phyloP scores from a whole-genome alignment of 2,797 vertebrate genomes.

The Potorous gilbertii region DNA sequence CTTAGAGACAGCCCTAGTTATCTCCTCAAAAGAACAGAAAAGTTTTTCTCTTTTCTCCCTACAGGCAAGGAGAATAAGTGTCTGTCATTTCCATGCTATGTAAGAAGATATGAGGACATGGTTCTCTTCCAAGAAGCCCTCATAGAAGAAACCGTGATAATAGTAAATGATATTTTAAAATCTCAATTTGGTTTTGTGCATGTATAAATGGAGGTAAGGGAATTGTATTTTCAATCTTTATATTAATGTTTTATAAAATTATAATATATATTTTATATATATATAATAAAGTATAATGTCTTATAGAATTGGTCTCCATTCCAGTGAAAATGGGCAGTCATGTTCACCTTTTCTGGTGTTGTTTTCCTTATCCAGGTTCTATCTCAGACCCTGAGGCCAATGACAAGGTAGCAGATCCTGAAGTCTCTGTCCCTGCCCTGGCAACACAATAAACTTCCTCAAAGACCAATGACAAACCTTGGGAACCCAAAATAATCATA shows the following conservation, averaged over 20 bases:
- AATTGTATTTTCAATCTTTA: not conserved
- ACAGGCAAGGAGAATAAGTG: not conserved
- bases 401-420: not conserved
- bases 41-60: not conserved
- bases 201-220: not conserved
- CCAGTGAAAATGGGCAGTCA: not conserved
- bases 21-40: not conserved
- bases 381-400: not conserved
- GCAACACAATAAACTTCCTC: not conserved
- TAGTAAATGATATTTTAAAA: not conserved
- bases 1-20: not conserved
- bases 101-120: not conserved
- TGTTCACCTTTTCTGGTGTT: not conserved
- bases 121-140: not conserved
- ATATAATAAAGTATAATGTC: too few relatives aligned
- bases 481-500: not conserved
- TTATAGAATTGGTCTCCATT: not conserved
- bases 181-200: not conserved
- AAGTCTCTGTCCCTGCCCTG: not conserved
- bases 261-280: too few relatives aligned
- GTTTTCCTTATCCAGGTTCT: not conserved
- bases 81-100: not conserved
- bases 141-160: not conserved
- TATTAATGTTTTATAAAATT: too few relatives aligned
- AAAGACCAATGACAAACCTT: not conserved